phyloP scores from a whole-genome alignment of 2,888 invertebrate genomes.

The Thysanoteuthis rhombus region DNA sequence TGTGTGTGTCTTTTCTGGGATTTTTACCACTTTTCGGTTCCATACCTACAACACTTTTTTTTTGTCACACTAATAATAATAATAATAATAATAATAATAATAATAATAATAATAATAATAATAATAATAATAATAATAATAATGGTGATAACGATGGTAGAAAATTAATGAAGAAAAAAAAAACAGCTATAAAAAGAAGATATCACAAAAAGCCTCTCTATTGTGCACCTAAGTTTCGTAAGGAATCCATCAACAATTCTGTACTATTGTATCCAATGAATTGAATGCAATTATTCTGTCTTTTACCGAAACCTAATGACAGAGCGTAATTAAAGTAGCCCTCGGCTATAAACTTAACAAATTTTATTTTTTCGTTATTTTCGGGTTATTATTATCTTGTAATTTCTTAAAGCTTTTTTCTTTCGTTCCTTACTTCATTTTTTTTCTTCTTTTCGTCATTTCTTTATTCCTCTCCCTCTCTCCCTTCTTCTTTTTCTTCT shows the following conservation, averaged over 20 bases:
- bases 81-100: neutral
- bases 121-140: no score
- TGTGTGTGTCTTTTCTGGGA: no score
- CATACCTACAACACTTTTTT: no score
- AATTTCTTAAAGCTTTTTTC: no score
- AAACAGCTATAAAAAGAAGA: neutral
- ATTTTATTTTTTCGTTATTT: neutral
- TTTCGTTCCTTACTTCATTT: no score
- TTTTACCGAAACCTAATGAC: neutral
- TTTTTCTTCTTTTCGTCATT: no score
- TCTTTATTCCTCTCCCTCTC: no score
- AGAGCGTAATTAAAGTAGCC: conserved; percentile 1
- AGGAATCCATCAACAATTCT: neutral
- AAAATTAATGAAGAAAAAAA: neutral
- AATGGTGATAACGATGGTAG: neutral
- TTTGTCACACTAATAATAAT: neutral
- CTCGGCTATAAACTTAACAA: neutral
- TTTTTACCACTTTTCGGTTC: no score
- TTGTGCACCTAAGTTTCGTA: neutral
- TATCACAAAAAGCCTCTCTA: neutral
- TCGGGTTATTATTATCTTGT: neutral
- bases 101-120: neutral
- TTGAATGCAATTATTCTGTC: neutral
- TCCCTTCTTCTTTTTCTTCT: no score
- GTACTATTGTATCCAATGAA: neutral